Base-by-base conservation (phyloP, 1,140 invertebrate genomes). In the Macrobrachium nipponense region DNA sequence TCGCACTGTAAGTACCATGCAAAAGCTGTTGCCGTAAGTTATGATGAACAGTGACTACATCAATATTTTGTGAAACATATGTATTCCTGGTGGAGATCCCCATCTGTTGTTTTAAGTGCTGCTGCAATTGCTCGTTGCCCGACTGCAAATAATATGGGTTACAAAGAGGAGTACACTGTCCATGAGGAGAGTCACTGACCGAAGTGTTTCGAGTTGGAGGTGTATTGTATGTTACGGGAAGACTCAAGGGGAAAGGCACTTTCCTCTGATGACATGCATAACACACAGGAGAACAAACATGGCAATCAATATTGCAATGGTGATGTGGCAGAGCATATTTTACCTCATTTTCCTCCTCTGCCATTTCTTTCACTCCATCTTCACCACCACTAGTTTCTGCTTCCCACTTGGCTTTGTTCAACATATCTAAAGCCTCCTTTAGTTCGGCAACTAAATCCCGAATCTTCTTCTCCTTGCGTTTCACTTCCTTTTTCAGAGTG, bases 341-440 rank as follows among this genome's bases (percentile, higher is more conserved):
- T 89, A 90, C 90, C 78, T 90, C 89, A 72, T 90, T 90, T 80
- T 90, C 90, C 61, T 90, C 89, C 72, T 90, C 89, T n/a, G 91
- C 90, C 88, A 90, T 90, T n/a, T 90, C 89, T 80, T 90, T 88
- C 61, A 90, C 89, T 44, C 90, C 89, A 58, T 90, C 90, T 68
- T 90, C 89, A 20, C 90, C 89, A 14, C 90, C 90, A 78, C 90
- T 89, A 6, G 90, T 89, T 86, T 90, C 88, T 15, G 90, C 89
- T 81, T 91, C 91, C 86, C 91, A 90, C 76, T 90, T 90, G 10
- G 91, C 90, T 80, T 90, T 90, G 82, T 90, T 90, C 14, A 90
- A 82, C 88, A 90, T 88, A 81, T 91, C 91, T 59, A 91, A 88
- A 3, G 91, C 85, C 76, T 90, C 91, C 15, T 89, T 90, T 59